Percentiles rank a stretch among this genome's conserved stretches.
phyloP scores from a whole-genome alignment of 2,888 invertebrate genomes.

The Myopa tessellatipennis region DNA sequence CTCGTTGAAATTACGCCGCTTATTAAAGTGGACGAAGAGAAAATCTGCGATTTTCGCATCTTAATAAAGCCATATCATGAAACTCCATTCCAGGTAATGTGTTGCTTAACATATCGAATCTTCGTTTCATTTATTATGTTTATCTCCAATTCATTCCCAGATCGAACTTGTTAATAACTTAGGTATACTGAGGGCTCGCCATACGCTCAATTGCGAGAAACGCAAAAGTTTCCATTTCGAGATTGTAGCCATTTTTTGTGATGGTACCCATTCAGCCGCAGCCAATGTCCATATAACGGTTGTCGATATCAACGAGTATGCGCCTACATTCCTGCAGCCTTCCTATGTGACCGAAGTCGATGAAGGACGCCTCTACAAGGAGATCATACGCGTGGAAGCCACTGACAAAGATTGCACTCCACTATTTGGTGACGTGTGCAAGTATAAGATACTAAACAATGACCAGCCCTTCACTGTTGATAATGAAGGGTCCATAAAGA shows the following conservation, averaged over 20 bases:
- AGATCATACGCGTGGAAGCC: conserved; percentile 91
- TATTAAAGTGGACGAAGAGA: conserved; percentile 84
- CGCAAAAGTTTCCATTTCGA: conserved; percentile 95
- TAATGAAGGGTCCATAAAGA: conserved; percentile 92
- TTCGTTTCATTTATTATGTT: conserved; percentile 5
- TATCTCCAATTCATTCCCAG: conserved; percentile 65
- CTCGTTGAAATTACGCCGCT: conserved; percentile 92
- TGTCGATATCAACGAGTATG: conserved; percentile 95
- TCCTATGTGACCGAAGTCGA: conserved; percentile 89
- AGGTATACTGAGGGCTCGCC: conserved; percentile 82
- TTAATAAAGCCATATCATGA: conserved; percentile 93
- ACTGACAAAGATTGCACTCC: conserved; percentile 96
- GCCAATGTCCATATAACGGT: conserved; percentile 95
- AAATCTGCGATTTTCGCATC: conserved; percentile 89
- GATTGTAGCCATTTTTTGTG: conserved; percentile 92
- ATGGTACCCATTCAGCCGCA: conserved; percentile 86
- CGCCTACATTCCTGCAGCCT: conserved; percentile 90
- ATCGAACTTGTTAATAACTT: conserved; percentile 82
- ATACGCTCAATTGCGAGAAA: conserved; percentile 92
- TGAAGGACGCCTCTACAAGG: conserved; percentile 89
- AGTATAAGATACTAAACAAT: conserved; percentile 93
- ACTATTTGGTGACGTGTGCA: conserved; percentile 93
- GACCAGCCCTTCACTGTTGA: conserved; percentile 93
- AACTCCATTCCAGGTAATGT: conserved; percentile 86
- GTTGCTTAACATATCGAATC: not conserved